phyloP scores from a whole-genome alignment of 2,888 invertebrate genomes.

The Drosophila paucipuncta region DNA sequence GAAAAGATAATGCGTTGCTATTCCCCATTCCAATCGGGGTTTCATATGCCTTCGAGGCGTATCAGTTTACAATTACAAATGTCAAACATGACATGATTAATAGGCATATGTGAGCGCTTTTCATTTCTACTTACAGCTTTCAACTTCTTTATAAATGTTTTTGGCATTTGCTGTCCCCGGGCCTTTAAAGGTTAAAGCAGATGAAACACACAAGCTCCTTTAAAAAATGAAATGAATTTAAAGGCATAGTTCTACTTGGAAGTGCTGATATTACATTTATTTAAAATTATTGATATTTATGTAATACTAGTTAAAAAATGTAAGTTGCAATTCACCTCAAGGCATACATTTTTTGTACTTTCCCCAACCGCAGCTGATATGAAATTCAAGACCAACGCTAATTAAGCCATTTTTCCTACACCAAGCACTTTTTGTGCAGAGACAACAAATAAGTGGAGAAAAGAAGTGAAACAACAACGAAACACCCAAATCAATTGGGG shows the following conservation, averaged over 20 bases:
- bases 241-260: background rate
- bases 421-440: slow-evolving; percentile 26
- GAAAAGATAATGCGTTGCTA: slow-evolving; percentile 50
- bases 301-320: background rate
- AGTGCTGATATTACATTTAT: background rate
- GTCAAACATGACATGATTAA: slow-evolving; percentile 78
- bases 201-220: background rate
- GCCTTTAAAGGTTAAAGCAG: slow-evolving; percentile 32
- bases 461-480: slow-evolving; percentile 1
- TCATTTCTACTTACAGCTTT: slow-evolving; percentile 31
- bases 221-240: background rate
- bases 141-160: slow-evolving; percentile 37
- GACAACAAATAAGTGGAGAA: slow-evolving; percentile 32
- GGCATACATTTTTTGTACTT: background rate
- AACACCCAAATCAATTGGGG: slow-evolving; percentile 63
- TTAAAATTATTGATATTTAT: background rate
- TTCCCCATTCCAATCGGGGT: background rate
- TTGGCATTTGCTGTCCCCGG: slow-evolving; percentile 50
- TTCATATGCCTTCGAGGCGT: slow-evolving; percentile 64
- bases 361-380: background rate
- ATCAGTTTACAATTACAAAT: slow-evolving; percentile 81
- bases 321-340: background rate
- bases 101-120: slow-evolving; percentile 73
- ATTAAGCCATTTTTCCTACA: slow-evolving; percentile 64
- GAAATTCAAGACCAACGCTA: slow-evolving; percentile 60